A percentile compares a stretch with the other conserved stretches of the same genome.
phyloP scores from a whole-genome alignment of 2,888 invertebrate genomes.

The Perdita meconis region DNA sequence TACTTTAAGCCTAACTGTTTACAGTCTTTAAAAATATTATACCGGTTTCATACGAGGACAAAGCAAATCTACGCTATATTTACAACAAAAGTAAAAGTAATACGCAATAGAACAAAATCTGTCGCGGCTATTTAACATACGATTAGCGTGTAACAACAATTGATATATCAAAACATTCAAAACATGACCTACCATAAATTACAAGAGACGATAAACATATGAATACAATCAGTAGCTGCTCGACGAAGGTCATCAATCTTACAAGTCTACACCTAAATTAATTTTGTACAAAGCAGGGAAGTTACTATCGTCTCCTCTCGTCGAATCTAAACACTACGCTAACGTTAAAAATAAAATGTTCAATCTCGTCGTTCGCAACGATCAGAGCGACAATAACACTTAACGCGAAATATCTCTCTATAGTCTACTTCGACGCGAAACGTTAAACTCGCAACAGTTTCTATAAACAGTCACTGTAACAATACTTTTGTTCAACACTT shows the following conservation, averaged over 20 bases:
- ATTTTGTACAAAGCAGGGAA: constrained; percentile 59
- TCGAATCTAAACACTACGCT: neutral
- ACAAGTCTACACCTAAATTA: constrained; percentile 49
- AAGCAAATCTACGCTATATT: constrained; percentile 11
- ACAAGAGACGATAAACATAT: constrained; percentile 37
- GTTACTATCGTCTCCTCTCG: neutral
- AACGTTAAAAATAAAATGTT: neutral
- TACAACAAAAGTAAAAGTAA: constrained; percentile 37
- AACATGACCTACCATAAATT: constrained; percentile 49
- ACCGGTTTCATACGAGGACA: constrained; percentile 27
- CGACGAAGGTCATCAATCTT: constrained; percentile 62
- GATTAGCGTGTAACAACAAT: constrained; percentile 13
- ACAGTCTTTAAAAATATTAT: neutral
- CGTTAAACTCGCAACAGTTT: neutral
- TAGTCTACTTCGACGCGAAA: too few relatives aligned
- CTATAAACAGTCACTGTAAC: too few relatives aligned
- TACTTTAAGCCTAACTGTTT: neutral
- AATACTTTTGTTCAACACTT: constrained; percentile 20
- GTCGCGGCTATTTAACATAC: constrained; percentile 10
- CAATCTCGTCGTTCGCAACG: neutral
- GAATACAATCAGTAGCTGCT: constrained; percentile 62
- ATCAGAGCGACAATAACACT: too few relatives aligned
- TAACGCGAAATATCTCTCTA: too few relatives aligned
- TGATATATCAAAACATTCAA: constrained; percentile 19
- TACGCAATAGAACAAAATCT: neutral